Conservation (phyloP, 2,797 vertebrate genomes). For the Tinamus major region DNA sequence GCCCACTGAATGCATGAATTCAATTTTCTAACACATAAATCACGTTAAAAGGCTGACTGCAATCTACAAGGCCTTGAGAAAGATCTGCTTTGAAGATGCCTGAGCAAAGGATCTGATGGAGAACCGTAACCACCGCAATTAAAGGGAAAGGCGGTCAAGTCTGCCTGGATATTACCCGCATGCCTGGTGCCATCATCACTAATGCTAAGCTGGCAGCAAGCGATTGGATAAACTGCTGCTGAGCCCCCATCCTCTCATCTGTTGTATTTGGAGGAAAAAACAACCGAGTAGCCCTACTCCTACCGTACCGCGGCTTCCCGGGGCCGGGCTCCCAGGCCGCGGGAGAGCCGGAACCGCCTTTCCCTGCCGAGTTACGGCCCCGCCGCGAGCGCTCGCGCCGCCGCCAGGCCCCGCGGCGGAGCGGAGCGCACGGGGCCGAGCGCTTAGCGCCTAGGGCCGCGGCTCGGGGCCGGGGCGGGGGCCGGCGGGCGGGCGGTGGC, state of each 20-base stretch:
- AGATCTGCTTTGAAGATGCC: background rate
- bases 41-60: background rate
- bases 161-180: conserved; percentile 45
- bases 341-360: accelerated
- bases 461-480: background rate
- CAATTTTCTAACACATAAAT: accelerated
- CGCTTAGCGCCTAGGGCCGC: accelerated
- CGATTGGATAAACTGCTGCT: background rate
- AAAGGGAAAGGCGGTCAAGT: conserved; percentile 3
- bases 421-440: too few relatives aligned
- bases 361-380: accelerated
- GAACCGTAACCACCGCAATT: background rate
- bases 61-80: background rate
- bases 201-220: background rate
- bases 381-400: accelerated
- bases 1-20: accelerated
- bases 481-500: too few relatives aligned
- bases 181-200: background rate
- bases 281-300: accelerated
- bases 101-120: background rate
- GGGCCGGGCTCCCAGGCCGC: accelerated
- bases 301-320: accelerated
- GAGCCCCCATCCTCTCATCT: background rate
- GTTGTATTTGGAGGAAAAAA: accelerated
- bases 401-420: background rate